These are phyloP conservation scores for Scartelaos histophorus DNA, from an alignment of 2,113 vertebrate genomes.

Conservation along the genomic window DNA sequence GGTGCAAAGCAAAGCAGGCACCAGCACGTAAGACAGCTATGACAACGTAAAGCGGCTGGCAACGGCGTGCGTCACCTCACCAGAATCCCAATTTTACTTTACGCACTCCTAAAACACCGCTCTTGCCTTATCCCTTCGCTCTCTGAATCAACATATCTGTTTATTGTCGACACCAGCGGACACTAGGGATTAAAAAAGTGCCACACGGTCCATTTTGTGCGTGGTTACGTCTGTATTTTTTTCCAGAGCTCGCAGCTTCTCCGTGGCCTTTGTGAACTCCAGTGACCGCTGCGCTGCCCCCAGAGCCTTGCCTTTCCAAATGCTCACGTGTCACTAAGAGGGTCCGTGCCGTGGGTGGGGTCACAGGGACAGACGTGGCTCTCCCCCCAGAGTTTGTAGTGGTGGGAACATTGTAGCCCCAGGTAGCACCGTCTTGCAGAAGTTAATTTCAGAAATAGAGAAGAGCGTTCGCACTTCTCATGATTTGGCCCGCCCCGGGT, in stretches of 20 bases:
- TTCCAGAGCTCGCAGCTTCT: neutral
- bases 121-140: too few relatives aligned
- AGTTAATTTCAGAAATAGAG: neutral
- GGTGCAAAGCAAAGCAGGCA: neutral
- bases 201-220: neutral
- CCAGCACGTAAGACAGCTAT: neutral
- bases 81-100: too few relatives aligned
- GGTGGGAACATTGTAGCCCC: neutral
- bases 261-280: neutral
- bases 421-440: neutral
- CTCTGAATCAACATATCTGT: too few relatives aligned
- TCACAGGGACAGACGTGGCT: conserved; percentile 45
- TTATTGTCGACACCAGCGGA: too few relatives aligned
- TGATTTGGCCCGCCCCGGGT: too few relatives aligned
- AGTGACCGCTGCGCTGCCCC: neutral
- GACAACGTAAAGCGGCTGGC: neutral
- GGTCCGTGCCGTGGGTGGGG: conserved; percentile 27
- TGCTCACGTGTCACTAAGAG: conserved; percentile 65
- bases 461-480: too few relatives aligned
- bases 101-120: too few relatives aligned
- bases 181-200: neutral
- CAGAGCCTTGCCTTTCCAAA: conserved; percentile 27
- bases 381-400: neutral
- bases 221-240: neutral
- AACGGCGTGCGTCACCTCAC: too few relatives aligned